Base-by-base conservation (phyloP, 2,888 invertebrate species). In the Cephonodes hylas region DNA sequence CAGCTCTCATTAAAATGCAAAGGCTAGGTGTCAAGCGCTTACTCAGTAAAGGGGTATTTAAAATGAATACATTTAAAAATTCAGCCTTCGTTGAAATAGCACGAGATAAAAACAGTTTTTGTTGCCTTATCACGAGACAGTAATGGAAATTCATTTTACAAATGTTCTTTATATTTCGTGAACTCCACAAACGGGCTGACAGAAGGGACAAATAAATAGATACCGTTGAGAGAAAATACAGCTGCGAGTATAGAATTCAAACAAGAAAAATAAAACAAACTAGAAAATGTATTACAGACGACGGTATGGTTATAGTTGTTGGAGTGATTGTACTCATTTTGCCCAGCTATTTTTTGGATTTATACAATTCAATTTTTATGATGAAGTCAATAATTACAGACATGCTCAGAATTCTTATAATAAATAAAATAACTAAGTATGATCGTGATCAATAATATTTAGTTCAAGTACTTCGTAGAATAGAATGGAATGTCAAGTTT, bases 21-120 rank as follows among this genome's bases (percentile, higher is more conserved):
- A 53, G 53, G 53, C 27, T 53, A 31, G 53, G 53, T 53, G 18
- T 53, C 53, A 31, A 31, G 53, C 53, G 53, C 10, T 53, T 53
- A 31, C 31, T 53, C 31, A 53, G 31, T 53, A 27, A 53, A 53
- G 31, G 4, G 8, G 27, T 48, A 27, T 53, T 53, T 53, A 53
- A 53, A 18, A 31, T 27, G 18, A 53, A 53, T 53, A 53, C 27
- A 31, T 53, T 31, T 31, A 53, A 53, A 31, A 53, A 31, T 27
- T 53, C 18, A 31, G 31, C 31, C 18, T 53, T 53, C 31, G 27
- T 18, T 53, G 31, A 53, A 53, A 53, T 18, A 53, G 1, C 53
- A 53, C 15, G 3, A 53, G 53, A 53, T 53, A 53, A 53, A 20
- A 27, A 53, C 53, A 31, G 31, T 53, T 53, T 53, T 27, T 53